Evolutionary conservation across 2,113 vertebrate genomes (phyloP), one percentile per base, ranked within the genome.

Genomic region (Pagrus major): DNA sequence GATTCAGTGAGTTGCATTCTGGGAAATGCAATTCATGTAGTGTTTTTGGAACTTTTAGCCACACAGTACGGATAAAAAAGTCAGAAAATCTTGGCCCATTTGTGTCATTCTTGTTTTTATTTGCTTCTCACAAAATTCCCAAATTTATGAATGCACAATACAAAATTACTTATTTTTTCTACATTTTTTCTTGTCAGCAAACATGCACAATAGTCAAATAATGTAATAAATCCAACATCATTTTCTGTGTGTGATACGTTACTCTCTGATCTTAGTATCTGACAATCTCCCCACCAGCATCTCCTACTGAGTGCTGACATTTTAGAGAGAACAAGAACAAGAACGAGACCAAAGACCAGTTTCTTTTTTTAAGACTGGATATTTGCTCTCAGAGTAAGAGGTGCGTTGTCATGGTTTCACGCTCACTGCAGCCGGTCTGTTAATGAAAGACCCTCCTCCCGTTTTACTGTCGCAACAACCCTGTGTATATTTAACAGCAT

Each of bases 341-440:
- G 37, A 58, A 69, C 35, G 37, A 33, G 18, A 47, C 42, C 1
- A 14, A 18, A 16, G 42, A n/a, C 20, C 21, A 12, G 21, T 65
- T 27, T 69, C 6, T 58, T 35, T 61, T 60, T 63, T 42, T 8
- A 37, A 44, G 23, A 29, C 42, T n/a, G 8, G 12, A 29, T 69
- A 59, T 39, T 20, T 75, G 5, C 25, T 55, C n/a, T 47, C 7
- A 9, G 8, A 44, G 21, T 6, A 9, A 27, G 33, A 77, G 6
- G 3, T 23, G 37, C 2, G 20, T 56, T 46, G 29, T 76, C 63
- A 84, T 61, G 31, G 78, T 74, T 73, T 67, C 33, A 72, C 59
- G 6, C 55, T 71, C 25, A 31, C 14, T 21, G 58, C 56, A 63
- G 55, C 25, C 51, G 42, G 31, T 41, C 23, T 74, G 23, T 42